Evolutionary conservation across 2,797 vertebrate genomes (phyloP), one percentile per base, ranked within the genome.

Genomic region (Petrocephalus sullivani): DNA sequence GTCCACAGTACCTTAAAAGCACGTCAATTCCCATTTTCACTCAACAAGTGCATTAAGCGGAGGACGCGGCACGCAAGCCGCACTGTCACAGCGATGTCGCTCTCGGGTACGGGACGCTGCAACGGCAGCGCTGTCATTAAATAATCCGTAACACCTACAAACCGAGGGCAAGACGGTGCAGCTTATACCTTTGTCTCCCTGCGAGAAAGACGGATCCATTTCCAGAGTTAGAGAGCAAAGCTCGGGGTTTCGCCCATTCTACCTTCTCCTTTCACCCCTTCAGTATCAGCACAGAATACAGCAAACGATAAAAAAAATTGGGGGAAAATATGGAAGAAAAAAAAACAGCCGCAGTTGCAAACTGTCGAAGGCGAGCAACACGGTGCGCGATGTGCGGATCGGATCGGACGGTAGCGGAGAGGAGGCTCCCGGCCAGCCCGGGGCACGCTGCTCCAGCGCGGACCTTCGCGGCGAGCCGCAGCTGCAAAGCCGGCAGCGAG

Each of bases 181-280:
- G 91, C 87, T 83, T 86, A 54, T 94, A 96, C 93, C 94, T 96
- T 93, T 88, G 88, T 94, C 89, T 91, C 92, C 91, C 58, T 7
- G 86, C 91, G 90, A 90, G 89, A 90, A 87, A 89, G 91, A 88
- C 87, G 90, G 91, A 91, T 94, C 91, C 93, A 94, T 95, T 88
- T 95, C 91, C 92, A 91, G 91, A 92, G 90, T 93, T 92, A 92
- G 86, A 89, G 83, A 85, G 67, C 86, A 88, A 90, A 91, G 91
- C 92, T 41, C 89, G 89, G 89, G 90, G 87, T 90, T 89, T 90
- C 91, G 90, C 88, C 93, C 93, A 93, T 94, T 91, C 91, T 92
- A 89, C 88, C 92, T 57, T 89, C 90, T 87, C 88, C 89, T 88
- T 88, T 87, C 87, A 85, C 88, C 87, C 53, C 90, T 67, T 89